Evolutionary conservation across 2,888 invertebrate species (phyloP), one percentile per base, ranked within the genome.

Genomic region (Eremobia ochroleuca): DNA sequence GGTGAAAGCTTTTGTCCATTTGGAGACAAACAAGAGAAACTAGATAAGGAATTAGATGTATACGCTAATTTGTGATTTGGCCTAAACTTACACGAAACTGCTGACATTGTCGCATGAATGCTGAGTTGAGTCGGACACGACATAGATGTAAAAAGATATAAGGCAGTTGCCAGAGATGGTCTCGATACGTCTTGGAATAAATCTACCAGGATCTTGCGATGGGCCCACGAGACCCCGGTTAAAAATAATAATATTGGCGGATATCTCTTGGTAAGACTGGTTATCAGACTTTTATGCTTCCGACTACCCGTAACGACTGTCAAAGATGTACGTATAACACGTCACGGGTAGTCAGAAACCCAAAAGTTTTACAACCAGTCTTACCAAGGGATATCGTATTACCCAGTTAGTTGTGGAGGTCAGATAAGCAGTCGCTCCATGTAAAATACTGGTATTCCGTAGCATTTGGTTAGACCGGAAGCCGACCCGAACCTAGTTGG

Each of bases 41-140:
- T 49, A 46, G 65, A 65, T 67, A 59, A 67, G 25, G 34, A 65
- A 37, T 66, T 25, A 21, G 40, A 40, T 37, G 34, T 13, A 31
- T 25, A 13, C 18, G 43, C 65, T 81, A 34, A 61, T 61, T 81
- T 75, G 62, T 49, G 82, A 49, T 76, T 52, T 76, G 34, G 58
- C 1, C 18, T 76, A 25, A 4, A 8, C 4, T 0, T 46, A 21
- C 21, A 46, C 1, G 49, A 58, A 64, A 64, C 11, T 52, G 55
- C 46, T 64, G 55, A 58, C 9, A 13, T 0, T 15, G 28, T 40
- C 5, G 4, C 21, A 6, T 28, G 31, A 52, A 59, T 34, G 52
- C 34, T 43, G 49, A 43, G 40, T 49, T 49, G 9, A 21, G 6
- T 34, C 21, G 31, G 13, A 58, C 58, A 25, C 25, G 34, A 55